Base-by-base conservation (phyloP, 2,888 invertebrate genomes). In the Pseudococcus viburni region DNA sequence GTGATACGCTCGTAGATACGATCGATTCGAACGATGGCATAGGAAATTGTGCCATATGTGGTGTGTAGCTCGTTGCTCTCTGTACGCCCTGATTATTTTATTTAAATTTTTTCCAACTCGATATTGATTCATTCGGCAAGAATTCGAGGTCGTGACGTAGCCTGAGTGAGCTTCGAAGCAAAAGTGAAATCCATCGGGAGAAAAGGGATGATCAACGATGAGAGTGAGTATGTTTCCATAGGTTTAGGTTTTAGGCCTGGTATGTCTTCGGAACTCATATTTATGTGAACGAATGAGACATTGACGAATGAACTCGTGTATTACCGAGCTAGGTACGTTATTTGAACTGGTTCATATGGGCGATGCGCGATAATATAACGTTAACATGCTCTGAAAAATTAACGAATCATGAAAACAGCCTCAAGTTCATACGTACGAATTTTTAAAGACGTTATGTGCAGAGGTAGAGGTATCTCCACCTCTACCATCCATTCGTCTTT, bases 31-130 rank as follows among this genome's bases (percentile, higher is more conserved):
- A 59, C n/a, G n/a, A n/a, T 59, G n/a, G 6, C 7, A 11, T 68
- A 33, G 73, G 73, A 73, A 73, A 33, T 73, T 73, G 19, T 73
- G 73, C 73, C 33, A 73, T 73, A 73, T n/a, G 4, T 19, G 33
- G 17, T 17, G 17, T 15, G 17, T 15, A 39, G 33, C 33, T 64
- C 33, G 6, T 15, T 33, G 33, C 33, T 64, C 15, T n/a, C 46
- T 46, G 46, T 46, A 83, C 15, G 80, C 80, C 80, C 80, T 83
- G 80, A 83, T 83, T 8, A 83, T 22, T 83, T 83, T 83, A 83
- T 46, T 83, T 83, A 33, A 73, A 73, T 33, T 73, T 33, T 73
- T 73, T 73, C 33, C 73, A 33, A 6, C 42, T 42, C 42, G 33
- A 15, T 19, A 17, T 73, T 15, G 33, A 33, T 73, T 73, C 11